These are phyloP conservation scores for Phainopepla nitens DNA, from an alignment of 2,113 vertebrate species.

Conservation along the genomic window DNA sequence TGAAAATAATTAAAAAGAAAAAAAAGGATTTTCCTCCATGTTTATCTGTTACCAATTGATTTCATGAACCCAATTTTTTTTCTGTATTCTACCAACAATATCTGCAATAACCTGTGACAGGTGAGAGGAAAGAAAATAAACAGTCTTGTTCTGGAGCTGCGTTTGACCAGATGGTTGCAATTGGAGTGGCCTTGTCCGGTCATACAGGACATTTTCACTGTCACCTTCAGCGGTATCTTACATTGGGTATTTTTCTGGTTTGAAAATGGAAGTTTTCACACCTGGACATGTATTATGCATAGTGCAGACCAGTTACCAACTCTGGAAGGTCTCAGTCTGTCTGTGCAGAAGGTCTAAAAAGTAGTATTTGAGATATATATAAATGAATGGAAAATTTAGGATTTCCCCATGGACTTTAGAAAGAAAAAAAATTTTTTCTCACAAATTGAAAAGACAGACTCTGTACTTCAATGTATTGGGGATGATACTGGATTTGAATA, in stretches of 20 bases:
- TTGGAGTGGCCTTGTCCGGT: background rate
- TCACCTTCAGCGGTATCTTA: background rate
- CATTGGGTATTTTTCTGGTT: background rate
- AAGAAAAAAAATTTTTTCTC: background rate
- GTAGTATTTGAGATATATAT: background rate
- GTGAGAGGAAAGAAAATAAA: background rate
- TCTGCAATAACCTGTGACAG: background rate
- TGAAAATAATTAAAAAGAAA: background rate
- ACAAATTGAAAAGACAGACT: background rate
- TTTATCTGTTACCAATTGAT: background rate
- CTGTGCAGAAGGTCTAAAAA: background rate
- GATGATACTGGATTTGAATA: background rate
- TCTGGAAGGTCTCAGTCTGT: background rate
- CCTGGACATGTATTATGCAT: background rate
- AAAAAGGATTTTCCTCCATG: accelerated
- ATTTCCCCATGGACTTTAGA: background rate
- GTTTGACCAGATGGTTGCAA: background rate
- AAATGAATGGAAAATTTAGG: background rate
- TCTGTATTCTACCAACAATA: background rate
- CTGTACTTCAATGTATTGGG: background rate
- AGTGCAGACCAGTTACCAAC: background rate
- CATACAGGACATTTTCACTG: background rate
- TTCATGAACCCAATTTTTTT: accelerated
- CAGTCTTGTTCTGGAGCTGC: background rate
- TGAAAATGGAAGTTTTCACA: background rate